phyloP scores from a whole-genome alignment of 2,113 vertebrate species.

The Chloroceryle aenea region DNA sequence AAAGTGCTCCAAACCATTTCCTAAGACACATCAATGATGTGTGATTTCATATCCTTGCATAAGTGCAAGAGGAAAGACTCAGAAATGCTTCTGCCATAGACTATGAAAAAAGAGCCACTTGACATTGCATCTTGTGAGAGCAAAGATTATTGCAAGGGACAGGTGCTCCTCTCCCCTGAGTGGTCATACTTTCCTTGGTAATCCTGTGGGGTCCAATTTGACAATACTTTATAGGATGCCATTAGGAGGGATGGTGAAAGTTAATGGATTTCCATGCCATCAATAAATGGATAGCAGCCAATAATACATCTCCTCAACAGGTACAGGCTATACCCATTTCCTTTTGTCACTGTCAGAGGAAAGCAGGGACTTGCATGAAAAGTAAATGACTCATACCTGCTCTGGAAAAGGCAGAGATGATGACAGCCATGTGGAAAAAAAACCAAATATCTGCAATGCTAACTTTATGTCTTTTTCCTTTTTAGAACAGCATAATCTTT shows the following conservation, averaged over 20 bases:
- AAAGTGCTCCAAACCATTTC: background rate
- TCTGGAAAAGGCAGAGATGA: background rate
- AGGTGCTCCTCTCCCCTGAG: accelerated
- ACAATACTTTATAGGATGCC: background rate
- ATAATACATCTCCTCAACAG: background rate
- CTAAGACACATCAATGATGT: background rate
- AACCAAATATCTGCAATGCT: background rate
- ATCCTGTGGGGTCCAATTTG: background rate
- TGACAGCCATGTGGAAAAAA: background rate
- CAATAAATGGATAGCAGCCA: background rate
- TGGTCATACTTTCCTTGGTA: background rate
- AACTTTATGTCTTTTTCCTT: background rate
- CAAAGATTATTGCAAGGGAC: background rate
- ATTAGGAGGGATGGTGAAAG: background rate
- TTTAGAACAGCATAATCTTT: background rate
- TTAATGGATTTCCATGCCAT: background rate
- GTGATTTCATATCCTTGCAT: background rate
- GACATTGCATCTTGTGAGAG: background rate
- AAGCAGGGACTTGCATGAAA: background rate
- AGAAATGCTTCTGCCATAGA: background rate
- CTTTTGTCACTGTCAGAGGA: background rate
- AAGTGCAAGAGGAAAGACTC: background rate
- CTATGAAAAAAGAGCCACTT: background rate
- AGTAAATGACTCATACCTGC: background rate
- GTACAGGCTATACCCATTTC: background rate